Base-by-base conservation (phyloP, 2,113 vertebrate species). In the Leptodactylus fuscus region DNA sequence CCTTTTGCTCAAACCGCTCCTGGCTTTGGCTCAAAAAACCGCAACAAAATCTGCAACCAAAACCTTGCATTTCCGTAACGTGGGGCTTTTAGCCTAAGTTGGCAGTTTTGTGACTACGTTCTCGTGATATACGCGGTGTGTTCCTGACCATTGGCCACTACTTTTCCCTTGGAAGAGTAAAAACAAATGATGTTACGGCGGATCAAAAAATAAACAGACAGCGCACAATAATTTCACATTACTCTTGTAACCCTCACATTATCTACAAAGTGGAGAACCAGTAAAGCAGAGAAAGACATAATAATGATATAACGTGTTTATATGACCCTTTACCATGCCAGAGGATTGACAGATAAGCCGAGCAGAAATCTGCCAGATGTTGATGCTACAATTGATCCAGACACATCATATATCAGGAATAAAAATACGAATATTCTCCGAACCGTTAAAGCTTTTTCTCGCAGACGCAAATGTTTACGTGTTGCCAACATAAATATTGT, bases 241-340 rank as follows among this genome's bases (percentile, higher is more conserved):
- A 34, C 48, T 77, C 29, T 53, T 53, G 6, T 78, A 78, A 78
- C 74, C 75, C 75, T 9, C 15, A 55, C 18, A 78, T 78, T 78
- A 70, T 83, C 81, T 74, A 53, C 49, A 83, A 73, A 53, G 49
- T 1, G 60, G 70, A 27, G 55, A 58, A 44, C 77, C 36, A 80
- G 55, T 55, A 80, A 58, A 80, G 44, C 12, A 80, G 34, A 27
- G 70, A 24, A 76, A 83, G 80, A 81, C 44, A 81, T 81, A 49
- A 65, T 69, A 81, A 85, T 78, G 74, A 78, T 67, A 85, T 85
- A 85, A 51, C 60, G 69, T 85, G 60, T 85, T 85, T 85, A 85
- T 46, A 67, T 78, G 74, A 78, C 70, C 83, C 73, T 78, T 85
- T 51, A 69, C 73, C 58, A 38, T 53, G 83, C 83, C 74, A 85